phyloP scores from a whole-genome alignment of 1,140 invertebrate species.

The Drosophila sucinea region DNA sequence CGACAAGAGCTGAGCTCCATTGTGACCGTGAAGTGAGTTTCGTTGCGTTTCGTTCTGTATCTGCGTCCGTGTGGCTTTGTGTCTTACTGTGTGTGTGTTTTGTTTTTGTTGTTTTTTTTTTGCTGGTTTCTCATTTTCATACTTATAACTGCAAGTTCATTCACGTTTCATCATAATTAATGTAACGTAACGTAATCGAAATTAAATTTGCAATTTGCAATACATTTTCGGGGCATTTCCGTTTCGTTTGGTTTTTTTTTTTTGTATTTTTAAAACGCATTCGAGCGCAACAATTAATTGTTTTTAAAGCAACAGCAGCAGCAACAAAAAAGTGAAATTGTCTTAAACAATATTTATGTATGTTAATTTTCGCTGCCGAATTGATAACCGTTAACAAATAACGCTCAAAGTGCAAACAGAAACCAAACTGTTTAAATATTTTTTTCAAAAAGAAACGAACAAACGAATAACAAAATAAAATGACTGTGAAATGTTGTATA shows the following conservation, averaged over 20 bases:
- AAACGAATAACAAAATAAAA: conserved; percentile 31
- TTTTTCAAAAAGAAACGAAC: conserved; percentile 19
- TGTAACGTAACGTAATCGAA: conserved; percentile 57
- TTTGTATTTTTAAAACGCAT: conserved; percentile 39
- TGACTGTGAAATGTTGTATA: conserved; percentile 50
- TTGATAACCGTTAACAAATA: conserved; percentile 45
- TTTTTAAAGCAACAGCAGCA: conserved; percentile 36
- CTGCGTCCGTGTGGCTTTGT: conserved; percentile 10
- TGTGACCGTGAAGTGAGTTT: conserved; percentile 59
- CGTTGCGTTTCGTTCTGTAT: conserved; percentile 42
- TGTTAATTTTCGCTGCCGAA: conserved; percentile 22
- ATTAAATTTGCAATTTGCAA: conserved; percentile 71
- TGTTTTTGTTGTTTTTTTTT: background rate
- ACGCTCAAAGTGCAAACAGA: conserved; percentile 54
- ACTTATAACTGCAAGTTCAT: conserved; percentile 63
- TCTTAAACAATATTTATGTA: conserved; percentile 30
- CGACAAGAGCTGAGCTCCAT: conserved; percentile 7
- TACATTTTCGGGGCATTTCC: conserved; percentile 63
- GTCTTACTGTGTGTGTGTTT: conserved; percentile 1
- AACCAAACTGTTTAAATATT: conserved; percentile 76
- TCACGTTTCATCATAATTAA: conserved; percentile 70
- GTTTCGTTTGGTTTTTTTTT: conserved; percentile 49
- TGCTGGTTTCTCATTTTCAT: conserved; percentile 31
- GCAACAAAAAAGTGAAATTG: conserved; percentile 55
- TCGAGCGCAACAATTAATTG: conserved; percentile 78